Base-by-base conservation (phyloP, 2,113 vertebrate species). In the Andinoacara biseriatus region DNA sequence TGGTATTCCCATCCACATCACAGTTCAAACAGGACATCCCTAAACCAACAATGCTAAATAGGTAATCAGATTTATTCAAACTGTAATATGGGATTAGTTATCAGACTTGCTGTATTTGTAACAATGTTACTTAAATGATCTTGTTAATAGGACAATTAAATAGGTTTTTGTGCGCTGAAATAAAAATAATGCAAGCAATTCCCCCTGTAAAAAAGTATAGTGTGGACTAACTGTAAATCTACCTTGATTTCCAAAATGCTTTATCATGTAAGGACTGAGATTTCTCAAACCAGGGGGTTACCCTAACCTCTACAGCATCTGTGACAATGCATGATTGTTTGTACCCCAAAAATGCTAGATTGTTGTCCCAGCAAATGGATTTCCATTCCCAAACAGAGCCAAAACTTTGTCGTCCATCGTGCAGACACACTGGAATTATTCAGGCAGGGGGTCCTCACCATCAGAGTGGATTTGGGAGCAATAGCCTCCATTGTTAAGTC, bases 311-410 rank as follows among this genome's bases (percentile, higher is more conserved):
- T 22, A 6, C 11, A 46, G 18, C 3, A 18, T 84, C 29, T 60
- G 60, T 78, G 65, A 74, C n/a, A 1, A 4, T 49, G 62, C 40
- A 29, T 31, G 24, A 5, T 10, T 46, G 29, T 69, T 80, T 82
- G 57, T 58, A 5, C 31, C 29, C 52, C 40, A 83, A 63, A 58
- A 82, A 65, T 72, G 58, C 81, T 81, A 78, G 58, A 76, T 88
- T 91, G 61, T 85, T 89, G 77, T 85, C 80, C 83, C 76, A 78
- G 82, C 69, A 83, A 88, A 88, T 77, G 49, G n/a, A 89, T 92
- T 93, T 90, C 54, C 62, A 65, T 38, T 54, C 76, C 26, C 90
- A 89, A 92, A 78, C 77, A 83, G 76, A 75, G 58, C 67, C 74
- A 46, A 26, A 67, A 82, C 10, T 4, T 22, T 74, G 65, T 43